These are phyloP conservation scores for Papilio glaucus DNA, from an alignment of 1,140 invertebrate genomes.

Conservation along the genomic window DNA sequence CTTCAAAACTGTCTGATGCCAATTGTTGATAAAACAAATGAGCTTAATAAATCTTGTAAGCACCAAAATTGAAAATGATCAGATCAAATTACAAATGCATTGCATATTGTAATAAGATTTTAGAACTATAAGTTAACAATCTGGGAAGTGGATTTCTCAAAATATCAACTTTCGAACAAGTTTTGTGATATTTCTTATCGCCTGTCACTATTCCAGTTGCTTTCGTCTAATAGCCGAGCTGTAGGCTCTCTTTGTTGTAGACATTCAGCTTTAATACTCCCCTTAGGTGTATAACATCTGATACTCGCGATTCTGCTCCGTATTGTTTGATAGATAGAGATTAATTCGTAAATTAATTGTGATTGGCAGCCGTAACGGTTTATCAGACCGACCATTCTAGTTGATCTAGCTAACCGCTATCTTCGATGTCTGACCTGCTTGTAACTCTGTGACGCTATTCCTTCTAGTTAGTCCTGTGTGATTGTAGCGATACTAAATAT, in stretches of 20 bases:
- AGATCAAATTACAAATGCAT: too few relatives aligned
- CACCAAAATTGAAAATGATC: too few relatives aligned
- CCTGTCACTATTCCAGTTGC: slow-evolving; percentile 9
- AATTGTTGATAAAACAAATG: too few relatives aligned
- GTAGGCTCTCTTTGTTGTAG: slow-evolving; percentile 10
- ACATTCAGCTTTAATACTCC: not conserved
- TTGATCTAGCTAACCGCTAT: slow-evolving; percentile 71
- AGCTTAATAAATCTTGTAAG: too few relatives aligned
- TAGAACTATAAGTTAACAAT: not conserved
- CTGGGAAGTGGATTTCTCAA: not conserved
- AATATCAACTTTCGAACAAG: slow-evolving; percentile 32
- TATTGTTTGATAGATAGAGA: slow-evolving; percentile 57
- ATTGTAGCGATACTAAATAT: too few relatives aligned
- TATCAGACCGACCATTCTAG: slow-evolving; percentile 65
- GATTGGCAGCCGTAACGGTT: slow-evolving; percentile 71
- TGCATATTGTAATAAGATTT: not conserved
- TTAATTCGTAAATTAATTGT: slow-evolving; percentile 72
- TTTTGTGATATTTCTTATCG: slow-evolving; percentile 24
- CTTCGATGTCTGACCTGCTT: slow-evolving; percentile 48
- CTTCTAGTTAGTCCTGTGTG: too few relatives aligned
- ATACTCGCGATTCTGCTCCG: slow-evolving; percentile 41
- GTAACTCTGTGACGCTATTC: slow-evolving; percentile 9
- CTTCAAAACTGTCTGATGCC: too few relatives aligned
- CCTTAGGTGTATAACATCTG: not conserved
- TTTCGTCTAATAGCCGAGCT: slow-evolving; percentile 6